Conservation (phyloP, 2,797 vertebrate species). For the Emydoidea blandingii region DNA sequence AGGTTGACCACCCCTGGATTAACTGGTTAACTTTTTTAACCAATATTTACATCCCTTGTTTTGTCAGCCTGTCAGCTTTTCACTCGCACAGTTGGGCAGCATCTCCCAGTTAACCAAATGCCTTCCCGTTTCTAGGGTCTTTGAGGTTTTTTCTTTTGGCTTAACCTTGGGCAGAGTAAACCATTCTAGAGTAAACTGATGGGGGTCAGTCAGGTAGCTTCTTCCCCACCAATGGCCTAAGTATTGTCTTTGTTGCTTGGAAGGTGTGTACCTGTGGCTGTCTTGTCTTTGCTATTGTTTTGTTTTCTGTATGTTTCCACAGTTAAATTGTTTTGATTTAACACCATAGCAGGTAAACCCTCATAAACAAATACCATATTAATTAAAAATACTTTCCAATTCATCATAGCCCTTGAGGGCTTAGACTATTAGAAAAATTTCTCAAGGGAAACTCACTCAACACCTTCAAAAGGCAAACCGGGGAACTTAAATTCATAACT, state of each 20-base stretch:
- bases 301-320: neutral
- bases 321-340: neutral
- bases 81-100: neutral
- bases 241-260: neutral
- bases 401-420: constrained; percentile 41
- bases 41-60: neutral
- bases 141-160: too few species aligned
- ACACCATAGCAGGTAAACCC: neutral
- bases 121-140: too few species aligned
- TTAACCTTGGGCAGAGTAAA: neutral
- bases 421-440: constrained; percentile 23
- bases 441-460: neutral
- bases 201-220: neutral
- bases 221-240: neutral
- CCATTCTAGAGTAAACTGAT: neutral
- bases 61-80: neutral
- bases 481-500: neutral
- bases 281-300: neutral
- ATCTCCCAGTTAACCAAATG: neutral
- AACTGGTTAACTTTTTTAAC: too few species aligned
- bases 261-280: neutral
- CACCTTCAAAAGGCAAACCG: neutral
- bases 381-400: neutral
- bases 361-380: neutral
- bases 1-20: too few species aligned